Percentiles rank a stretch among this genome's conserved stretches.
Evolutionary conservation across 1,140 invertebrate genomes (phyloP).

Genomic region (Bilobella aurantiaca): DNA sequence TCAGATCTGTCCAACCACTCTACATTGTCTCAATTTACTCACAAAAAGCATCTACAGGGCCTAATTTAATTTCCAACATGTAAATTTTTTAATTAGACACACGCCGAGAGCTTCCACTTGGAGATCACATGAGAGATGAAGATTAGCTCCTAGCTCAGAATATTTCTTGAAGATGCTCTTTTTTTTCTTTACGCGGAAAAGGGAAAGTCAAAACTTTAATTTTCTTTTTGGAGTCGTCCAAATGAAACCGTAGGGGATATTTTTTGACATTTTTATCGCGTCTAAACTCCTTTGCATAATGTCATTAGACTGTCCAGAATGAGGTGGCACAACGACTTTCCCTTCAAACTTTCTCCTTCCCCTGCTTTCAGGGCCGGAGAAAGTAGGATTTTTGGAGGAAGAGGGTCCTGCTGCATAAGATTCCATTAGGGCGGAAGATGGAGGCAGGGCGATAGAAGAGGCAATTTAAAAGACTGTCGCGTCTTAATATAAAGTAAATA

Average conservation of each 20-base stretch:
- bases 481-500: slow-evolving; percentile 8
- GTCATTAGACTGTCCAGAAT: slow-evolving; percentile 19
- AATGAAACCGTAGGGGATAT: slow-evolving; percentile 32
- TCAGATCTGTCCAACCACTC: no score
- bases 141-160: no score
- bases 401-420: slow-evolving; percentile 5
- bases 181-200: no score
- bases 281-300: slow-evolving; percentile 30
- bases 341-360: neutral
- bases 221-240: slow-evolving; percentile 25
- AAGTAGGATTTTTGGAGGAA: neutral
- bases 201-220: slow-evolving; percentile 14
- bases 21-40: neutral
- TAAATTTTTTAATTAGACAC: neutral
- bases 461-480: slow-evolving; percentile 10
- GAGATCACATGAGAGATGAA: no score
- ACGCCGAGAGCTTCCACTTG: neutral
- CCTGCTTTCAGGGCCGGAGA: neutral
- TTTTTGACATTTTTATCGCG: slow-evolving; percentile 33
- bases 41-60: neutral
- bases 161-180: no score
- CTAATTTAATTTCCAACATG: neutral
- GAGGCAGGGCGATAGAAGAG: slow-evolving; percentile 6
- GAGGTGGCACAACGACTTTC: slow-evolving; percentile 2
- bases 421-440: neutral